phyloP scores from a whole-genome alignment of 2,888 invertebrate genomes.

The Stenurella melanura region DNA sequence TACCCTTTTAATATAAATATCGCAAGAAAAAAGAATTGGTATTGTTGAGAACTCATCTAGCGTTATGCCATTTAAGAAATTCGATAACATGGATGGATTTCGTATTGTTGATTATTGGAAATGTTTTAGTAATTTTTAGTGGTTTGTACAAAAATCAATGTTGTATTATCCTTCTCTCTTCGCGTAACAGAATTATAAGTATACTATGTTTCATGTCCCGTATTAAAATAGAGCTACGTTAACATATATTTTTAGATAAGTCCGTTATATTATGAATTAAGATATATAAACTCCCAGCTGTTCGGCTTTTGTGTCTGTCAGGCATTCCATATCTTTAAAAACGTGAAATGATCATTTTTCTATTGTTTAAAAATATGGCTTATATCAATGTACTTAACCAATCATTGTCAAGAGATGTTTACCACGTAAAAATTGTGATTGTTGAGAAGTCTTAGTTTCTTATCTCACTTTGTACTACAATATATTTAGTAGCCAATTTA shows the following conservation, averaged over 20 bases:
- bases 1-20: no score
- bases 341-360: neutral
- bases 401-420: neutral
- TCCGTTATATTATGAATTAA: neutral
- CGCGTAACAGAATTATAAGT: neutral
- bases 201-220: neutral
- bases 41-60: no score
- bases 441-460: neutral
- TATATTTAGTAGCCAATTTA: slow-evolving; percentile 41
- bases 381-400: neutral
- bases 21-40: no score
- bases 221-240: slow-evolving; percentile 11
- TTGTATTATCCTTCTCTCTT: neutral
- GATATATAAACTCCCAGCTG: slow-evolving; percentile 6
- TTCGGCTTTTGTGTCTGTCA: neutral
- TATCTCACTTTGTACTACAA: slow-evolving; percentile 29
- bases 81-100: no score
- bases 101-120: no score
- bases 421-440: neutral
- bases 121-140: no score
- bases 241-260: slow-evolving; percentile 23
- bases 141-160: neutral
- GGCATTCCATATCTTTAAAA: neutral
- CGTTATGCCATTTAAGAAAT: no score
- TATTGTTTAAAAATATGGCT: neutral